phyloP scores from a whole-genome alignment of 2,797 vertebrate species.

The Ceyx erithaca region DNA sequence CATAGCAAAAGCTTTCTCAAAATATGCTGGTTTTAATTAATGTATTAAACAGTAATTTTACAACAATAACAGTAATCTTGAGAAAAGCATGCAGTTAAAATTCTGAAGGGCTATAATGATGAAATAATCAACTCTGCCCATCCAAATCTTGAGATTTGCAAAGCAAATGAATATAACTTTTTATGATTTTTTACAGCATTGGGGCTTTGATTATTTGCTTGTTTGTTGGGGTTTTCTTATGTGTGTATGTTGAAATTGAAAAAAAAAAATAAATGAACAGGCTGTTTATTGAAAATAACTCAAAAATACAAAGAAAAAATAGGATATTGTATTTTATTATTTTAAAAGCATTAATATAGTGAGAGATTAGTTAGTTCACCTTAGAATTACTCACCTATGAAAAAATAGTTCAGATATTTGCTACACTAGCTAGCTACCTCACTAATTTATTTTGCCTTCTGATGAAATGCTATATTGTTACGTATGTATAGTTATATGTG shows the following conservation, averaged over 20 bases:
- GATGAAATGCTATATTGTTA: background rate
- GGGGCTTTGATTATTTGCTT: accelerated
- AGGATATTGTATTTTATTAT: background rate
- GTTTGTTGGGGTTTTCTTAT: background rate
- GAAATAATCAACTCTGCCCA: background rate
- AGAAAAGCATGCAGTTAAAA: background rate
- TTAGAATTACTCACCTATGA: background rate
- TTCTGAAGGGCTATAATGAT: background rate
- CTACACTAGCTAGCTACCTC: background rate
- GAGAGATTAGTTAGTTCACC: background rate
- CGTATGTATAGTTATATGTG: too few species aligned
- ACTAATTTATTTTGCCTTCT: background rate
- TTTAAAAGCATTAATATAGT: accelerated
- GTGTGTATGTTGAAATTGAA: background rate
- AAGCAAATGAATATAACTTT: background rate
- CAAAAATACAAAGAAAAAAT: background rate
- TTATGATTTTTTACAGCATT: background rate
- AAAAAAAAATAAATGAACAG: background rate
- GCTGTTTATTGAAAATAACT: background rate
- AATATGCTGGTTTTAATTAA: background rate
- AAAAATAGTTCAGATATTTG: background rate
- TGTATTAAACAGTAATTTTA: background rate
- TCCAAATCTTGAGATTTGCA: background rate
- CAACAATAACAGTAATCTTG: background rate
- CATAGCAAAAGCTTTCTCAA: background rate